Base-by-base conservation (phyloP, 2,113 vertebrate genomes). In the Mystacornis crossleyi region DNA sequence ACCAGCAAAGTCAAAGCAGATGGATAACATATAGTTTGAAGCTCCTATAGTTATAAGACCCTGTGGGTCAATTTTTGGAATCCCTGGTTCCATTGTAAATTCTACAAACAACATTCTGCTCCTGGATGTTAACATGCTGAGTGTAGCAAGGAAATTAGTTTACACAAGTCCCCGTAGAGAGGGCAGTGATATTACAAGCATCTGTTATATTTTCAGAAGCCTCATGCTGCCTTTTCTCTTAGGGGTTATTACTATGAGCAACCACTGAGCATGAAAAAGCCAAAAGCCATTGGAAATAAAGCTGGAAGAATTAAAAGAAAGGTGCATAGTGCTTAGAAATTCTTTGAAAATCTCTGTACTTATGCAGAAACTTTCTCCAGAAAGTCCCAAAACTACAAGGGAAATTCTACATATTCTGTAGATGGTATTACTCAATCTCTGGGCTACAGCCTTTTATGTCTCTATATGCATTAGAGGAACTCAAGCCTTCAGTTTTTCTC, bases 161-260 rank as follows among this genome's bases (percentile, higher is more conserved):
- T 86, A 38, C 67, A 53, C 8, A 73, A 83, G 55, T 95, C 89
- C 80, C 91, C 57, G 45, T 24, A 70, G 95, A 70, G 80, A 89
- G 31, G 29, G 89, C 71, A 86, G 47, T 66, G 89, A 90, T 90
- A 95, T 95, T 95, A 86, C 83, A 89, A 86, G 40, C 95, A 96
- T 94, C 93, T 96, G 83, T 77, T 96, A 65, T 69, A 61, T 74
- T 86, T 94, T 48, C 58, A 86, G 72, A 57, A 94, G 89, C 33
- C 70, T 92, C 77, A 45, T 9, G 4, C 57, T 86, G 72, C 72
- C 62, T 86, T 86, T 80, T 86, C 80, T 92, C 67, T 69, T 33
- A 45, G 75, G 64, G 50, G 28, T 94, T 95, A 73, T 89, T 83
- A 77, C 64, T 50, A 12, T 70, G 83, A 96, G 70, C 62, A 92